Percentiles rank a stretch among this genome's conserved stretches.
Conservation (phyloP, 2,888 invertebrate genomes). For the Drosophila gaucha region DNA sequence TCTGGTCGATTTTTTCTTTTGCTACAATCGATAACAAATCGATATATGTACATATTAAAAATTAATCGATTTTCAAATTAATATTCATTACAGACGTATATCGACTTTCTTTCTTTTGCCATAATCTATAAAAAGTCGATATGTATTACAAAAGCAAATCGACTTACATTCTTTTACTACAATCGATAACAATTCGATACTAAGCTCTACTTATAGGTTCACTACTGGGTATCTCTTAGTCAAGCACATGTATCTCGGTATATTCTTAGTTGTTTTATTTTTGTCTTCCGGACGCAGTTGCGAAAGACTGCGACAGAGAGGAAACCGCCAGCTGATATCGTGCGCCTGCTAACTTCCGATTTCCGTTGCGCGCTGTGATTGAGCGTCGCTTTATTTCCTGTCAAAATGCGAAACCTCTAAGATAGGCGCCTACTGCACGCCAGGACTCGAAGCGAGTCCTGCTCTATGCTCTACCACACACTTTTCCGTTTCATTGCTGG, state of each 20-base stretch:
- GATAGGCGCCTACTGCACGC: constrained; percentile 39
- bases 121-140: no score
- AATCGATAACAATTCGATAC: no score
- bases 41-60: no score
- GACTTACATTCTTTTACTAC: no score
- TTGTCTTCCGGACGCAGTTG: constrained; percentile 8
- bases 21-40: no score
- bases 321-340: constrained; percentile 73
- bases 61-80: no score
- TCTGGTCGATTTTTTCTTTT: no score
- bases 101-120: no score
- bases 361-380: constrained; percentile 72
- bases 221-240: not conserved
- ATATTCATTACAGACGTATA: no score
- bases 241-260: not conserved
- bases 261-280: constrained; percentile 9
- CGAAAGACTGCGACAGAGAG: constrained; percentile 43
- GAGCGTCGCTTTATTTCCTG: constrained; percentile 75
- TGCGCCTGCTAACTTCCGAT: constrained; percentile 77
- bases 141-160: no score
- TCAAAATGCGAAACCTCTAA: constrained; percentile 49
- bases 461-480: constrained; percentile 5
- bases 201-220: no score
- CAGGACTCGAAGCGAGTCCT: not conserved
- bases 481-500: constrained; percentile 17